A percentile compares a stretch with the other conserved stretches of the same genome.
These are phyloP conservation scores for Drosophila parvula DNA, from an alignment of 1,140 invertebrate species.

Conservation along the genomic window DNA sequence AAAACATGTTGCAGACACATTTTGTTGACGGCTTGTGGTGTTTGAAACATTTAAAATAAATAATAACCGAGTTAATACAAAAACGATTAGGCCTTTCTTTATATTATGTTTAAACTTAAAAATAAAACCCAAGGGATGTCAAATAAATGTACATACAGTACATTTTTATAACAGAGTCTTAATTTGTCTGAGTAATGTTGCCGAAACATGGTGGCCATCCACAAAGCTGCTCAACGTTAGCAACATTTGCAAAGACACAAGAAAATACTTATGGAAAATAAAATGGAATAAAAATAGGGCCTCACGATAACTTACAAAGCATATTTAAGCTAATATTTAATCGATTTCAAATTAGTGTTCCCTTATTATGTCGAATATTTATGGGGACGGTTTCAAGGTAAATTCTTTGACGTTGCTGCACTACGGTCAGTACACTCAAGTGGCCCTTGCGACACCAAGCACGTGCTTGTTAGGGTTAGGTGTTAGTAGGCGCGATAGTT, in stretches of 20 bases:
- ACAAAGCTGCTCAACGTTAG: background rate
- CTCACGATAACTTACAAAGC: background rate
- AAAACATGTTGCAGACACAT: constrained; percentile 43
- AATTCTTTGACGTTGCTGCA: too few relatives aligned
- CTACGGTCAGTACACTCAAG: too few relatives aligned
- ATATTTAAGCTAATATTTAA: background rate
- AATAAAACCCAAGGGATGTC: background rate
- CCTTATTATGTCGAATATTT: too few relatives aligned
- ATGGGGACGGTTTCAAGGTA: too few relatives aligned
- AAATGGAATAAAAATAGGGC: background rate
- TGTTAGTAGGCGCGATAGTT: too few relatives aligned
- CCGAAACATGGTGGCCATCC: background rate
- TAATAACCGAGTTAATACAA: background rate
- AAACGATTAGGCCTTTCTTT: too few relatives aligned
- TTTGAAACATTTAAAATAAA: background rate
- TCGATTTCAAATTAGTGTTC: background rate
- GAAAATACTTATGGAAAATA: background rate
- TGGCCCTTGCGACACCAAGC: too few relatives aligned
- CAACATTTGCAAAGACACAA: background rate
- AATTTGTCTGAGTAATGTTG: background rate
- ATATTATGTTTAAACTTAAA: too few relatives aligned
- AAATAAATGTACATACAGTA: background rate
- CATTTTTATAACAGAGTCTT: background rate
- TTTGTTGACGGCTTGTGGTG: background rate
- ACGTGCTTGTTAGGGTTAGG: too few relatives aligned